phyloP scores from a whole-genome alignment of 2,888 invertebrate species.

The Netelia melanura region DNA sequence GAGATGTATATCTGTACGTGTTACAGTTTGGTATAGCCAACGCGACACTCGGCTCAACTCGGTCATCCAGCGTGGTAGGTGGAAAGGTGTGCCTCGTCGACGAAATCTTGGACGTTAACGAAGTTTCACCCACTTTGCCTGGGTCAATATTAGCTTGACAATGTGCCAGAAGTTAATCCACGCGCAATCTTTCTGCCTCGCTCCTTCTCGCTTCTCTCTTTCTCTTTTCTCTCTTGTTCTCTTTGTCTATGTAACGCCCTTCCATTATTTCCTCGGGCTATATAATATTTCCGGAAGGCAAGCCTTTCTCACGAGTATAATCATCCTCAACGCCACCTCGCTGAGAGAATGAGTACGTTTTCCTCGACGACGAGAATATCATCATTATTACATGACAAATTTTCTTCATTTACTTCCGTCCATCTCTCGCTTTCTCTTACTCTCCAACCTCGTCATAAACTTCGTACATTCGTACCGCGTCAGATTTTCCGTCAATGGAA shows the following conservation, averaged over 20 bases:
- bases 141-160: conserved; percentile 64
- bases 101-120: conserved; percentile 57
- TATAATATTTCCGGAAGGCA: conserved; percentile 38
- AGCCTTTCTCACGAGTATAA: conserved; percentile 44
- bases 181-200: conserved; percentile 38
- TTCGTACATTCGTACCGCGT: not conserved
- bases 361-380: conserved; percentile 31
- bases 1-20: not conserved
- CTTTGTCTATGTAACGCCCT: conserved; percentile 9
- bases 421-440: not conserved
- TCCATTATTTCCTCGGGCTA: conserved; percentile 46
- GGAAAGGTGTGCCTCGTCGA: conserved; percentile 10
- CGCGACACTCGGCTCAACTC: conserved; percentile 22
- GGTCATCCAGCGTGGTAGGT: conserved; percentile 27
- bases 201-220: not conserved
- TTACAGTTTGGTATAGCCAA: not conserved
- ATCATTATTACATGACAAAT: conserved; percentile 45
- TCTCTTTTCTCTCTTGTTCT: not conserved
- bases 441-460: not conserved
- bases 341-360: conserved; percentile 12
- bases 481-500: too few species aligned
- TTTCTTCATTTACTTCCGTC: not conserved
- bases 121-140: conserved; percentile 62
- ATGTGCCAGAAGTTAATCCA: conserved; percentile 58
- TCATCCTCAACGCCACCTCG: conserved; percentile 27